These are phyloP conservation scores for Ornithoptera alexandrae DNA, from an alignment of 2,888 invertebrate genomes.

Conservation along the genomic window DNA sequence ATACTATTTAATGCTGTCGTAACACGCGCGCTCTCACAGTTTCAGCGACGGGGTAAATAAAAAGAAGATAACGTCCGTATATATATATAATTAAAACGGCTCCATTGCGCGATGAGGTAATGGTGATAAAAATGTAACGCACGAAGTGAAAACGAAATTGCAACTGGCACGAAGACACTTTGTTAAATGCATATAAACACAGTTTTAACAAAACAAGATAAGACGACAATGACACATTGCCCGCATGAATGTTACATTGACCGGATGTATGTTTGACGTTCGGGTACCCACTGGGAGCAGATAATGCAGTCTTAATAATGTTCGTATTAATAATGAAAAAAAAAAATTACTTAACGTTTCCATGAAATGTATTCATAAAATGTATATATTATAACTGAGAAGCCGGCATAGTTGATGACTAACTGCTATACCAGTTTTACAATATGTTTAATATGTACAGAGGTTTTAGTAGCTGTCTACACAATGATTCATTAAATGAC, in stretches of 20 bases:
- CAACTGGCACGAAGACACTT: slow-evolving; percentile 56
- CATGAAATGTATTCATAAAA: slow-evolving; percentile 1
- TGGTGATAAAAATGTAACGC: slow-evolving; percentile 54
- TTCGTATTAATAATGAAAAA: neutral
- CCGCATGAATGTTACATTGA: slow-evolving; percentile 56
- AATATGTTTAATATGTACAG: slow-evolving; percentile 19
- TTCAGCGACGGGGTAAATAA: slow-evolving; percentile 42
- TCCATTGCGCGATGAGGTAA: slow-evolving; percentile 39
- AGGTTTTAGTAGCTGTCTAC: slow-evolving; percentile 8
- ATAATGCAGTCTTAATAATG: slow-evolving; percentile 5
- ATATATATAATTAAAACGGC: slow-evolving; percentile 48
- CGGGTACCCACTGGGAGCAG: slow-evolving; percentile 7
- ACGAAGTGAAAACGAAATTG: slow-evolving; percentile 62
- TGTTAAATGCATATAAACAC: slow-evolving; percentile 60
- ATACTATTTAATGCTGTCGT: slow-evolving; percentile 37
- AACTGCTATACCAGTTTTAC: slow-evolving; percentile 12
- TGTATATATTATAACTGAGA: neutral
- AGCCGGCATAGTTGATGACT: slow-evolving; percentile 12
- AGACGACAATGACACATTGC: slow-evolving; percentile 70
- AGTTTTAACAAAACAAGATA: slow-evolving; percentile 55
- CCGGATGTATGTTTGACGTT: slow-evolving; percentile 44
- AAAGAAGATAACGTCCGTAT: slow-evolving; percentile 45
- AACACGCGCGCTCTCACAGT: slow-evolving; percentile 37
- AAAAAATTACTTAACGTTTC: neutral
- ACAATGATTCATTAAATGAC: slow-evolving; percentile 28